phyloP scores from a whole-genome alignment of 53 echinoderm and acorn worm species.

The Mesocentrotus franciscanus region DNA sequence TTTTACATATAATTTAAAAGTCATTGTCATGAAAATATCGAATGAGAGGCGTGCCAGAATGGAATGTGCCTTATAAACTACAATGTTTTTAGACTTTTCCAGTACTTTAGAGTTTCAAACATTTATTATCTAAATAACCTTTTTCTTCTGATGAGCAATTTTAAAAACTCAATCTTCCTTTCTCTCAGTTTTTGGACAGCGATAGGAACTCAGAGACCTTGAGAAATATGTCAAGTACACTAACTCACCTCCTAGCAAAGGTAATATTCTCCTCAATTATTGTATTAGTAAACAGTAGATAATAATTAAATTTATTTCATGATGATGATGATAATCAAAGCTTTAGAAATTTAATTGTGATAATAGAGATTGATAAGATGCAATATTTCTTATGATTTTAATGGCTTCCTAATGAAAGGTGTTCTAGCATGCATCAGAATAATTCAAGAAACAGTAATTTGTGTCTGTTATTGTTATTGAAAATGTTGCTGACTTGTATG shows the following conservation, averaged over 20 bases:
- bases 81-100: not conserved
- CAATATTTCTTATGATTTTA: no score
- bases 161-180: not conserved
- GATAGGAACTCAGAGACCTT: constrained; percentile 29
- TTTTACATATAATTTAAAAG: no score
- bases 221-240: constrained; percentile 47
- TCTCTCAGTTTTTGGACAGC: constrained; percentile 58
- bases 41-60: not conserved
- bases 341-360: no score
- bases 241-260: constrained; percentile 51
- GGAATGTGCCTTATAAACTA: not conserved
- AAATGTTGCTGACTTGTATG: no score
- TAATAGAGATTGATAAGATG: no score
- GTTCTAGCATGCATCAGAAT: no score
- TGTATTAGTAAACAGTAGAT: not conserved
- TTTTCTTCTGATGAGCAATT: not conserved
- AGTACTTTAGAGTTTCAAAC: not conserved
- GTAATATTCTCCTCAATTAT: not conserved
- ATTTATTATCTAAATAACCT: not conserved
- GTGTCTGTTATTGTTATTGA: no score
- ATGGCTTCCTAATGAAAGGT: no score
- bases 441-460: no score
- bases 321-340: no score
- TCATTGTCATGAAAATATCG: no score
- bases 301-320: no score